Evolutionary conservation across 1,140 invertebrate genomes (phyloP).

Genomic region (Camponotus pennsylvanicus): DNA sequence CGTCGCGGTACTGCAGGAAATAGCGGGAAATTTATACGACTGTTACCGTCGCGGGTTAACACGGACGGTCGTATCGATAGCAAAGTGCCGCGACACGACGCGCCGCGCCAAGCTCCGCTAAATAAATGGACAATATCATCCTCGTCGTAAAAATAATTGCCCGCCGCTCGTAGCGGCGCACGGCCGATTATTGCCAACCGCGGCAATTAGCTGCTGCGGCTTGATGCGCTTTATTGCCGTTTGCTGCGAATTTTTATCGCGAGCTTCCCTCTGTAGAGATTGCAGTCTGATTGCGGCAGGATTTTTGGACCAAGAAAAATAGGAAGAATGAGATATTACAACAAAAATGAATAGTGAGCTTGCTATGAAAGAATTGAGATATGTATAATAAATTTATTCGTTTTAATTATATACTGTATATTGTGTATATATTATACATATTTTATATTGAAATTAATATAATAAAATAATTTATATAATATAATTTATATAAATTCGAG

Average conservation of each 20-base stretch:
- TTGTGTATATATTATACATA: too few species aligned
- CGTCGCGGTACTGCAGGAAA: slow-evolving; percentile 64
- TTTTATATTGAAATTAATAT: not conserved
- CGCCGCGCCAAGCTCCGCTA: slow-evolving; percentile 64
- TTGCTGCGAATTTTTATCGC: slow-evolving; percentile 72
- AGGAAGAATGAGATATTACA: not conserved
- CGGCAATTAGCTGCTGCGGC: slow-evolving; percentile 72
- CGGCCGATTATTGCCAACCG: slow-evolving; percentile 72
- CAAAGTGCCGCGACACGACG: slow-evolving; percentile 36
- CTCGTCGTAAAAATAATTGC: slow-evolving; percentile 76
- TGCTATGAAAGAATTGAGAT: not conserved
- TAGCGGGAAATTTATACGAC: slow-evolving; percentile 69
- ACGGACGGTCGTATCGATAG: slow-evolving; percentile 66
- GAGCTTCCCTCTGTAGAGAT: slow-evolving; percentile 43
- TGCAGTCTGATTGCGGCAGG: slow-evolving; percentile 35
- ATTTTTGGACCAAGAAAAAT: slow-evolving; percentile 53
- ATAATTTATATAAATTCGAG: not conserved
- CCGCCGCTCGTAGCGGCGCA: slow-evolving; percentile 47
- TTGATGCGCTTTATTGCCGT: slow-evolving; percentile 74
- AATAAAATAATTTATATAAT: not conserved
- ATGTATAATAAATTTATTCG: not conserved
- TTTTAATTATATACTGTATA: too few species aligned
- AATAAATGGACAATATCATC: slow-evolving; percentile 77
- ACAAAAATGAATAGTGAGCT: not conserved
- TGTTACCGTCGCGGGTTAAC: slow-evolving; percentile 69